phyloP scores from a whole-genome alignment of 53 echinoderm and acorn worm species.

The Crossaster papposus region DNA sequence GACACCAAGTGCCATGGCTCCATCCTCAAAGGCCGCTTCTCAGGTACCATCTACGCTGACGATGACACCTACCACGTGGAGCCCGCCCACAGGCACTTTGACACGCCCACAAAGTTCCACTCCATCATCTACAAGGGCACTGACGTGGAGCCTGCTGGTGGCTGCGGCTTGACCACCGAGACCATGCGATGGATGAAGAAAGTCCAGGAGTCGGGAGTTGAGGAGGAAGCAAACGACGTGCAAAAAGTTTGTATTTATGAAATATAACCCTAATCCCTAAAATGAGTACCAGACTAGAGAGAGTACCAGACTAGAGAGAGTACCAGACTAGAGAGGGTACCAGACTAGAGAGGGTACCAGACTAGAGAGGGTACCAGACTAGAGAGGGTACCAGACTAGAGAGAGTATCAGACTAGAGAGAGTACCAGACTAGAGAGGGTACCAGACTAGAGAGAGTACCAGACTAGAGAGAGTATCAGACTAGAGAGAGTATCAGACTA shows the following conservation, averaged over 20 bases:
- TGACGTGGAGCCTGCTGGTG: slow-evolving; percentile 68
- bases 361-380: too few relatives aligned
- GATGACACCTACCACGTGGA: slow-evolving; percentile 91
- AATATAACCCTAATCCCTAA: neutral
- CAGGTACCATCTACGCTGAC: slow-evolving; percentile 80
- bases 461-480: too few relatives aligned
- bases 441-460: too few relatives aligned
- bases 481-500: too few relatives aligned
- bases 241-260: slow-evolving; percentile 11
- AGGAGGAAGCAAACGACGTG: slow-evolving; percentile 17
- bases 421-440: too few relatives aligned
- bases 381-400: too few relatives aligned
- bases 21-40: slow-evolving; percentile 80
- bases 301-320: too few relatives aligned
- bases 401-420: too few relatives aligned
- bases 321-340: too few relatives aligned
- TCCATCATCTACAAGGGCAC: slow-evolving; percentile 89
- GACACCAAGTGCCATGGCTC: slow-evolving; percentile 84
- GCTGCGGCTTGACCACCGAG: slow-evolving; percentile 77
- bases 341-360: too few relatives aligned
- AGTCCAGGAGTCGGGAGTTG: slow-evolving; percentile 68
- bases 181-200: slow-evolving; percentile 74
- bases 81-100: slow-evolving; percentile 76
- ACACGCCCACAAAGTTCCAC: slow-evolving; percentile 67
- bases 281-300: too few relatives aligned